These are phyloP conservation scores for Zygogramma bicolorata DNA, from an alignment of 2,888 invertebrate species.

Conservation along the genomic window DNA sequence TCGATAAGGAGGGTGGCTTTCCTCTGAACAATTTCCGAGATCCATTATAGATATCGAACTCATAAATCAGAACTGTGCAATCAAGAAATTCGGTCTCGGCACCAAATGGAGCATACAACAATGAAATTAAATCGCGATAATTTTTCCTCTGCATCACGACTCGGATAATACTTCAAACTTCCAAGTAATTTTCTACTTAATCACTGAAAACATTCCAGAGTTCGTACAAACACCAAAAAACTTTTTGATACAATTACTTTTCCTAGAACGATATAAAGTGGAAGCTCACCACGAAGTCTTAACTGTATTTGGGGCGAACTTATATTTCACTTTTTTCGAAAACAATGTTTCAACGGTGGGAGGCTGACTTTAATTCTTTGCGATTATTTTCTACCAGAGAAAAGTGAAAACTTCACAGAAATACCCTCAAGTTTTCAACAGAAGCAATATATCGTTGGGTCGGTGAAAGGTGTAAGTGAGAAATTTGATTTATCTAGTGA, in stretches of 20 bases:
- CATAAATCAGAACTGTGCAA: neutral
- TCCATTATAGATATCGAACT: neutral
- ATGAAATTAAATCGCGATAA: neutral
- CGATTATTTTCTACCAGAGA: conserved; percentile 4
- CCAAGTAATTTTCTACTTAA: conserved; percentile 2
- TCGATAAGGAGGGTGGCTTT: too few species aligned
- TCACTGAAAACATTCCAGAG: conserved; percentile 3
- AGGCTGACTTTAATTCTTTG: neutral
- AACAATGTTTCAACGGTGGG: conserved; percentile 1
- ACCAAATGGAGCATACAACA: neutral
- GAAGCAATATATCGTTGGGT: neutral
- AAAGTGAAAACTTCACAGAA: conserved; percentile 5
- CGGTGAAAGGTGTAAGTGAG: neutral
- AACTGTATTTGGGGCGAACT: conserved; percentile 9
- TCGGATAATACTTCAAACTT: conserved; percentile 9
- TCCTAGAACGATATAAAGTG: conserved; percentile 5
- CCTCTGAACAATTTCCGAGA: too few species aligned
- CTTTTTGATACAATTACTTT: conserved; percentile 11
- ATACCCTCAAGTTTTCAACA: neutral
- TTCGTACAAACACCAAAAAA: conserved; percentile 4
- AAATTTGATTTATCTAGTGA: conserved; percentile 1
- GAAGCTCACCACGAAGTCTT: neutral
- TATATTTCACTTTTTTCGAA: conserved; percentile 11
- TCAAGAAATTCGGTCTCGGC: neutral
- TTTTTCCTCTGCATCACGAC: neutral